A percentile compares a stretch with the other conserved stretches of the same genome.
Conservation (phyloP, 2,888 invertebrate genomes). For the Pelosia muscerda region DNA sequence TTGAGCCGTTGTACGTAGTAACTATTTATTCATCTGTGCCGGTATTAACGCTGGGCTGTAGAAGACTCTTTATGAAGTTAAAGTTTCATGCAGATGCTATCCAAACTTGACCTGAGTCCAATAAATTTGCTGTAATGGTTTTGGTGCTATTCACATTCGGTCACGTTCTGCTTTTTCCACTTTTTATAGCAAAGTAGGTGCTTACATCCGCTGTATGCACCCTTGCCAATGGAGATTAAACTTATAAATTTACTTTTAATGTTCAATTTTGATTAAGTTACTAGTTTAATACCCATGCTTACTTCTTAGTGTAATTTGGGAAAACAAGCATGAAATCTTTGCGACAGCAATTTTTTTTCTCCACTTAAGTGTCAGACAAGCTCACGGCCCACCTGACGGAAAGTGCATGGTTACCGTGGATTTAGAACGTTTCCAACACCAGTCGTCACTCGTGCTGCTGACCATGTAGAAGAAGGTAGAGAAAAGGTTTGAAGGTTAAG, state of each 20-base stretch:
- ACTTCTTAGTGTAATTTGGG: background rate
- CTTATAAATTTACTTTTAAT: background rate
- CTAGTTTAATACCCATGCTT: background rate
- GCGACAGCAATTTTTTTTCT: too few relatives aligned
- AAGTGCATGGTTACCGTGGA: too few relatives aligned
- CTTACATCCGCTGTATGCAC: background rate
- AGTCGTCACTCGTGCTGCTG: too few relatives aligned
- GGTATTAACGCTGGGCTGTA: too few relatives aligned
- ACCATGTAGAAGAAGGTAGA: too few relatives aligned
- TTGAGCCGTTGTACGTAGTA: too few relatives aligned
- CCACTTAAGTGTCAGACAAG: too few relatives aligned
- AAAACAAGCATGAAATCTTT: background rate
- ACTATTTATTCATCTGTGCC: too few relatives aligned
- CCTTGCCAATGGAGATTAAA: background rate
- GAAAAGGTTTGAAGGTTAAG: too few relatives aligned
- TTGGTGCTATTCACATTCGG: background rate
- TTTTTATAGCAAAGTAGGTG: conserved; percentile 1
- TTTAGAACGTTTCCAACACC: too few relatives aligned
- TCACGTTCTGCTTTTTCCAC: background rate
- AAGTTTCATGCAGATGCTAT: background rate
- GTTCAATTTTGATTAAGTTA: background rate
- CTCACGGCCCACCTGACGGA: too few relatives aligned
- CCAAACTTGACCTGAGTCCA: background rate
- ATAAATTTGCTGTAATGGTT: background rate
- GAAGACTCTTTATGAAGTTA: too few relatives aligned